These are phyloP conservation scores for Galleria mellonella DNA, from an alignment of 1,140 invertebrate species.

Conservation along the genomic window DNA sequence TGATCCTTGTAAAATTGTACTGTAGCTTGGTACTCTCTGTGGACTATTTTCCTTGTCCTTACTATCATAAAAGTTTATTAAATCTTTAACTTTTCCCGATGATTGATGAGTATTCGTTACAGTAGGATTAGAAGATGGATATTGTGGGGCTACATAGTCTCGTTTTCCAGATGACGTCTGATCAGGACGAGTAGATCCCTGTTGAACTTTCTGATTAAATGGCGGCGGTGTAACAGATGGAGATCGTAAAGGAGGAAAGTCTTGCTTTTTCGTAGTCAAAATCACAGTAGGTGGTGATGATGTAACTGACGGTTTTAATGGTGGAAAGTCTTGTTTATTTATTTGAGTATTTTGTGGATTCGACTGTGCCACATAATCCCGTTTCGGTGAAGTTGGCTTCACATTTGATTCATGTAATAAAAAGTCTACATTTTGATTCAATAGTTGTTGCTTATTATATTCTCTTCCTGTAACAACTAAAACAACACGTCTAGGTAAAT, in stretches of 20 bases:
- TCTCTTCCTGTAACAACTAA: slow-evolving; percentile 27
- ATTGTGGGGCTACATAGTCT: slow-evolving; percentile 34
- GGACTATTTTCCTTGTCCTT: slow-evolving; percentile 23
- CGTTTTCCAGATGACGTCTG: slow-evolving; percentile 28
- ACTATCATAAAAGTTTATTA: slow-evolving; percentile 55
- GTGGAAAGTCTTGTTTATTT: not conserved
- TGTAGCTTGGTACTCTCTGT: slow-evolving; percentile 43
- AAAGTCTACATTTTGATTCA: slow-evolving; percentile 48
- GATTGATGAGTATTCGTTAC: slow-evolving; percentile 4
- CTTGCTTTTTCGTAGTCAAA: slow-evolving; percentile 1
- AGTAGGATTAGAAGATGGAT: slow-evolving; percentile 8
- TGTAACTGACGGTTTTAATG: slow-evolving; percentile 4
- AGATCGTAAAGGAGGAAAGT: slow-evolving; percentile 1
- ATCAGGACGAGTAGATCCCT: slow-evolving; percentile 8
- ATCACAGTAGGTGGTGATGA: not conserved
- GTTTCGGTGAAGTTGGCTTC: slow-evolving; percentile 5
- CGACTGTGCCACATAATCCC: slow-evolving; percentile 12
- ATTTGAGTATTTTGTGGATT: slow-evolving; percentile 3
- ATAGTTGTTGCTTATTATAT: slow-evolving; percentile 24
- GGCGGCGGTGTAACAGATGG: slow-evolving; percentile 2
- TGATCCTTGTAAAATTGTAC: slow-evolving; percentile 39
- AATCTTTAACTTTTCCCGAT: slow-evolving; percentile 53
- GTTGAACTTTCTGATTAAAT: not conserved
- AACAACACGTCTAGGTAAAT: no score
- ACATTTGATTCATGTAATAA: slow-evolving; percentile 44